Percentiles rank a stretch among this genome's conserved stretches.
These are phyloP conservation scores for Cheilosia urbana DNA, from an alignment of 2,888 invertebrate species.

Conservation along the genomic window DNA sequence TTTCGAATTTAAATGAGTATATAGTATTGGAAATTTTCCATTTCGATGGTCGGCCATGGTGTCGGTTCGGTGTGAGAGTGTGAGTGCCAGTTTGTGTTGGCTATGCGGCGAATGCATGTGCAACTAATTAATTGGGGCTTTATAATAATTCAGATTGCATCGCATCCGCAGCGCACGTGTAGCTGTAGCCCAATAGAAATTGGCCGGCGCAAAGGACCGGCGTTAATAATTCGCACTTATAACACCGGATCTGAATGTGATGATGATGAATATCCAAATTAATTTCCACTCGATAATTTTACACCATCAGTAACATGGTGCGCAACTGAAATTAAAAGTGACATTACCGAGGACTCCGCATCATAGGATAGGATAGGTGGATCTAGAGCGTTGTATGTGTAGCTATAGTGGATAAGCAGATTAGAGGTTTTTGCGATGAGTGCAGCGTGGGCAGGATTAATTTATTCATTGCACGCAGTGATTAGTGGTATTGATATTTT, in stretches of 20 bases:
- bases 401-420: slow-evolving; percentile 49
- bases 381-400: slow-evolving; percentile 10
- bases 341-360: slow-evolving; percentile 50
- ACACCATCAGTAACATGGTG: slow-evolving; percentile 50
- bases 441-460: slow-evolving; percentile 26
- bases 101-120: slow-evolving; percentile 9
- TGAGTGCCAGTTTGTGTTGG: slow-evolving; percentile 2
- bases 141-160: slow-evolving; percentile 72
- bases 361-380: neutral
- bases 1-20: slow-evolving; percentile 68
- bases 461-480: slow-evolving; percentile 72
- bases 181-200: slow-evolving; percentile 46
- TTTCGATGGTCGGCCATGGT: neutral
- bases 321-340: slow-evolving; percentile 68
- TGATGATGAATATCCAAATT: slow-evolving; percentile 67
- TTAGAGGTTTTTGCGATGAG: slow-evolving; percentile 53
- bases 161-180: slow-evolving; percentile 39
- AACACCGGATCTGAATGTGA: slow-evolving; percentile 57
- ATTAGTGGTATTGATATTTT: slow-evolving; percentile 72
- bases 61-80: no score
- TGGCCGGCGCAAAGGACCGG: slow-evolving; percentile 34
- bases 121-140: slow-evolving; percentile 62
- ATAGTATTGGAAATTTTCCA: slow-evolving; percentile 24
- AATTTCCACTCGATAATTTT: slow-evolving; percentile 72
- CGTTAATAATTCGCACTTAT: slow-evolving; percentile 63